A percentile compares a stretch with the other conserved stretches of the same genome.
Conservation (phyloP, 2,113 vertebrate genomes). For the Misgurnus mizolepis region DNA sequence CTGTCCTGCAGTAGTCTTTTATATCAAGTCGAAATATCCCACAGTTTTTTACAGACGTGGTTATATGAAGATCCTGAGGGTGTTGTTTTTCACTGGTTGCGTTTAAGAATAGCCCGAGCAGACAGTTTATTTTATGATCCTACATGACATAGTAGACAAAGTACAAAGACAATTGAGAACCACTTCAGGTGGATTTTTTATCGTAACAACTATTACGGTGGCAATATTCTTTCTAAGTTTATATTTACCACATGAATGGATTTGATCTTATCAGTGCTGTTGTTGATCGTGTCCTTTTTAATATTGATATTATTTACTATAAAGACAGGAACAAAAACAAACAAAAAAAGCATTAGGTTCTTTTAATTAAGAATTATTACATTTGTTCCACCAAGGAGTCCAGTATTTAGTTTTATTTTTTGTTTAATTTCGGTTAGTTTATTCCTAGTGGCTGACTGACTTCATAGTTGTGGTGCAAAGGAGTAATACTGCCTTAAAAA, state of each 20-base stretch:
- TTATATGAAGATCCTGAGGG: conserved; percentile 42
- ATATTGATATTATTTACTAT: conserved; percentile 47
- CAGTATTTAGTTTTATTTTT: not conserved
- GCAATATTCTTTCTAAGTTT: conserved; percentile 40
- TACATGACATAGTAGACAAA: conserved; percentile 33
- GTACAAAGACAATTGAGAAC: conserved; percentile 34
- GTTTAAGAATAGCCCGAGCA: not conserved
- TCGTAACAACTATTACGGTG: conserved; percentile 42
- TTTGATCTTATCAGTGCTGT: conserved; percentile 59
- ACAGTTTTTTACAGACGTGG: not conserved
- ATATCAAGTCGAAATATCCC: conserved; percentile 47
- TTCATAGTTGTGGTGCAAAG: conserved; percentile 39
- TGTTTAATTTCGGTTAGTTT: not conserved
- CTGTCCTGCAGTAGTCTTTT: conserved; percentile 48
- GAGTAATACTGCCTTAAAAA: conserved; percentile 73
- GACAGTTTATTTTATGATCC: conserved; percentile 36
- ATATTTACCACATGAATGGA: conserved; percentile 50
- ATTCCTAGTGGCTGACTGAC: not conserved
- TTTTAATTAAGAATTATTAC: not conserved
- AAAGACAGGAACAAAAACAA: conserved; percentile 40
- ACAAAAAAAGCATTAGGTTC: not conserved
- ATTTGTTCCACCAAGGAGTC: conserved; percentile 14
- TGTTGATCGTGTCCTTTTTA: conserved; percentile 40
- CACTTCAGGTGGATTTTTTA: conserved; percentile 31
- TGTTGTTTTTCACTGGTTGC: conserved; percentile 16